Base-by-base conservation (phyloP, 2,888 invertebrate species). In the Limnephilus marmoratus region DNA sequence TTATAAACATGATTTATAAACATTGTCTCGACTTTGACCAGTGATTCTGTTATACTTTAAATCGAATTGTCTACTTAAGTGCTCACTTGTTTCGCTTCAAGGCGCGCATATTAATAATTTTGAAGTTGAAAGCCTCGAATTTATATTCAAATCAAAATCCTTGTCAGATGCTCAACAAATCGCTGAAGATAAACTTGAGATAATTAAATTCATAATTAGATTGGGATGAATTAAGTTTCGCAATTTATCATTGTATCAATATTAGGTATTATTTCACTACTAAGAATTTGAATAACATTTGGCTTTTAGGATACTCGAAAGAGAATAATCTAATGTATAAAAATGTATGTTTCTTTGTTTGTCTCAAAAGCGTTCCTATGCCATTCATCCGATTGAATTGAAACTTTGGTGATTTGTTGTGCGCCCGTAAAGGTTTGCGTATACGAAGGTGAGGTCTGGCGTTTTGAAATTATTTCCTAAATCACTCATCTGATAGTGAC, bases 11-110 rank as follows among this genome's bases (percentile, higher is more conserved):
- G 31, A 34, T 80, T 89, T 68, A 18, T 37, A 80, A 80, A 80
- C 80, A 53, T 49, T 15, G 29, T 31, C 68, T 53, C 68, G 34
- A 49, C 87, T 87, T 89, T 89, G 89, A 89, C 89, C 80, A 34
- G 34, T 81, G 41, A 89, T 89, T 37, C 81, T 34, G 29, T 87
- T 53, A 31, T 31, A 18, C 45, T 87, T 49, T 87, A 13, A 45
- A 87, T 87, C 31, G n/a, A n/a, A 87, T 87, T 53, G 53, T 87
- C 83, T 83, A 24, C 31, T 34, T 83, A 83, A 83, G 34, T 83
- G 83, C 37, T 83, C 83, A 83, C 24, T 83, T 83, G 24, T 41
- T 37, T 83, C 83, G 4, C 37, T 83, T 68, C 24, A 68, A 68
- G 24, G n/a, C 68, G n/a, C 68, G 68, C 68, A n/a, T n/a, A 68